phyloP scores from a whole-genome alignment of 2,113 vertebrate genomes.

The Coptodon rendalli region DNA sequence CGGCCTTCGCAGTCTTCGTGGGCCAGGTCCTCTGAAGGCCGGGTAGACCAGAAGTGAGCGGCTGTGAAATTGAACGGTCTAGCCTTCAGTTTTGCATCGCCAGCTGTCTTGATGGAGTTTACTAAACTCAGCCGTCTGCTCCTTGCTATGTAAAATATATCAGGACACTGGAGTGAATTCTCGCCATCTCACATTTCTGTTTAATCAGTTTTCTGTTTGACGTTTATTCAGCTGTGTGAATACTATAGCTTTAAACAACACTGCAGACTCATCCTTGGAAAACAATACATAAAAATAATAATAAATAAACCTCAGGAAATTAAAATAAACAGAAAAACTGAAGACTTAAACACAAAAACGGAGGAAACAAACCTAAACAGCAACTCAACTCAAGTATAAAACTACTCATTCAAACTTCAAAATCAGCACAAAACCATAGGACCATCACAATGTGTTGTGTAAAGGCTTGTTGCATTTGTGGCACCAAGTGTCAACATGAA shows the following conservation, averaged over 20 bases:
- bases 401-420: background rate
- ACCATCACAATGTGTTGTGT: background rate
- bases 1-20: rapidly evolving
- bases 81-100: background rate
- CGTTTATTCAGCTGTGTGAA: background rate
- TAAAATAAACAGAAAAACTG: background rate
- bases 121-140: background rate
- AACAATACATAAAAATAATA: background rate
- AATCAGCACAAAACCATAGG: rapidly evolving
- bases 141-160: background rate
- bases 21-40: background rate
- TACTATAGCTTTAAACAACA: background rate
- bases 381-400: background rate
- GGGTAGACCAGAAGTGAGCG: background rate
- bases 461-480: background rate
- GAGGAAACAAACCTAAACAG: background rate
- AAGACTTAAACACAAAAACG: rapidly evolving
- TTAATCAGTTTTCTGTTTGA: background rate
- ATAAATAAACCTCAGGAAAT: background rate
- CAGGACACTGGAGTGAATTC: too few relatives aligned
- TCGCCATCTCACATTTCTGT: too few relatives aligned
- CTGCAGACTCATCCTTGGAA: background rate
- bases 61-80: background rate
- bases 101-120: background rate
- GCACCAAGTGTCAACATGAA: background rate